phyloP scores from a whole-genome alignment of 1,140 invertebrate species.

The Dendrolimus kikuchii region DNA sequence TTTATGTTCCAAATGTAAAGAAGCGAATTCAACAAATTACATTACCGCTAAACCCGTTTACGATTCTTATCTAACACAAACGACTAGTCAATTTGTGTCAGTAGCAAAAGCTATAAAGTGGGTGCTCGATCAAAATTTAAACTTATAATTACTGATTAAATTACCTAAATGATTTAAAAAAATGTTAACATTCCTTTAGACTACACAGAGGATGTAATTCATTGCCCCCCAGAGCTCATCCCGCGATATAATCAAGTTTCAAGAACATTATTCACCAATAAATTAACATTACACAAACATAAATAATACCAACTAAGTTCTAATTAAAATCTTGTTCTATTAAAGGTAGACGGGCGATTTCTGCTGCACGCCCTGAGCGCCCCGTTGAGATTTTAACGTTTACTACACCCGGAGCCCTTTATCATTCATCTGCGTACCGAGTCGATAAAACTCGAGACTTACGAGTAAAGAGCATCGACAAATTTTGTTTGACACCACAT shows the following conservation, averaged over 20 bases:
- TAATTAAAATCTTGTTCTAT: constrained; percentile 53
- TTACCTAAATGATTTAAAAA: too few relatives aligned
- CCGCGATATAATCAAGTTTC: constrained; percentile 1
- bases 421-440: constrained; percentile 19
- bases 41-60: too few relatives aligned
- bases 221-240: not conserved
- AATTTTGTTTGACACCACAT: constrained; percentile 41
- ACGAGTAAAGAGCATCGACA: constrained; percentile 36
- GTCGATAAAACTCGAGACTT: constrained; percentile 32
- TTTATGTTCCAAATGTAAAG: too few relatives aligned
- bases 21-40: too few relatives aligned
- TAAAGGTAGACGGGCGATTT: constrained; percentile 33
- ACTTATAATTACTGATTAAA: too few relatives aligned
- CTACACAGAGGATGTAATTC: not conserved
- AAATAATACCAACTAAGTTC: constrained; percentile 33
- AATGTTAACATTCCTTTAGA: too few relatives aligned
- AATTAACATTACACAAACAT: constrained; percentile 22
- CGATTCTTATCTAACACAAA: too few relatives aligned
- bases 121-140: too few relatives aligned
- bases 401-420: constrained; percentile 12
- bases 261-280: constrained; percentile 16
- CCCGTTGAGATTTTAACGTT: constrained; percentile 41
- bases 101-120: too few relatives aligned
- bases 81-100: too few relatives aligned
- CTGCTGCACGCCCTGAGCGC: constrained; percentile 23